These are phyloP conservation scores for Myotis findleyi DNA, from an alignment of 2,797 vertebrate species.

Conservation along the genomic window DNA sequence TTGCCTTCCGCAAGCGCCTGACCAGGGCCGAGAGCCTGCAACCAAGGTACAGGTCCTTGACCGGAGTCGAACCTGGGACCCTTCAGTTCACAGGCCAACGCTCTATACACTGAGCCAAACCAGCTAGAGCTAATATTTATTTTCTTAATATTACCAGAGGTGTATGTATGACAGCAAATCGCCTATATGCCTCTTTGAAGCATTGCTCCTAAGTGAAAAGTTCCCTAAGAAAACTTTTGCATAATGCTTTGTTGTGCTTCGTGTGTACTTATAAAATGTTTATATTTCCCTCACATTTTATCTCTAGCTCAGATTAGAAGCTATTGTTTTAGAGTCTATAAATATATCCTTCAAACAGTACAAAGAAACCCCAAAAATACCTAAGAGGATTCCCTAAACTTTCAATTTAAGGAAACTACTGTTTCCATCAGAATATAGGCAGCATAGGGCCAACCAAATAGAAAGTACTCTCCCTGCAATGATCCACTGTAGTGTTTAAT, in stretches of 20 bases:
- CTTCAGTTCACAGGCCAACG: too few relatives aligned
- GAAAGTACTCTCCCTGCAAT: not conserved
- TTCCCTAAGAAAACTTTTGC: conserved; percentile 8
- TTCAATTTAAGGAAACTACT: conserved; percentile 18
- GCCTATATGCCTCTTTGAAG: not conserved
- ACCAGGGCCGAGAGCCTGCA: too few relatives aligned
- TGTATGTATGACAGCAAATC: not conserved
- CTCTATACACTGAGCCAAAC: too few relatives aligned
- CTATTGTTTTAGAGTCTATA: conserved; percentile 60
- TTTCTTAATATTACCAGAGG: conserved; percentile 60
- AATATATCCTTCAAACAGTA: conserved; percentile 50
- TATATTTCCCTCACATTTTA: conserved; percentile 46
- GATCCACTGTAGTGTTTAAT: not conserved
- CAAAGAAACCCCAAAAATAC: conserved; percentile 65
- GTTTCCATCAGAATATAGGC: conserved; percentile 26
- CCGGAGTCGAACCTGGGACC: too few relatives aligned
- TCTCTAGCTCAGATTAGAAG: conserved; percentile 64
- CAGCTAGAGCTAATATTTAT: not conserved
- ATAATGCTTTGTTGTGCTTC: conserved; percentile 60
- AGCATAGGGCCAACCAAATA: not conserved
- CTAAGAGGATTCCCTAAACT: not conserved
- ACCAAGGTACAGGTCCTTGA: too few relatives aligned
- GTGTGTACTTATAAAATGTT: conserved; percentile 54
- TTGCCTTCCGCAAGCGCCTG: too few relatives aligned
- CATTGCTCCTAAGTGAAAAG: conserved; percentile 16